Conservation (phyloP, 2,113 vertebrate species). For the Nyctibius bracteatus region DNA sequence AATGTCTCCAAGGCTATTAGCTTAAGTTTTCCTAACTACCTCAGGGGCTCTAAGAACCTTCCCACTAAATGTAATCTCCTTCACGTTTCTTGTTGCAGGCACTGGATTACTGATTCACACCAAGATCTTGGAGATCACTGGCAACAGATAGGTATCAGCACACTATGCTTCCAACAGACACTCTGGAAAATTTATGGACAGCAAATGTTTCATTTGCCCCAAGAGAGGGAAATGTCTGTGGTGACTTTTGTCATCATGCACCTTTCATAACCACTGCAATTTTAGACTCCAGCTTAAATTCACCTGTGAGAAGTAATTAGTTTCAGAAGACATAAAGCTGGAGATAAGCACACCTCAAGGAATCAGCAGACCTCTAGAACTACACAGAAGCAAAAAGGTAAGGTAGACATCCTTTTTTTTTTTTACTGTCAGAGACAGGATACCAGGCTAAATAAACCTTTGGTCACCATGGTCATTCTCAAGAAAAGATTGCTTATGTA, state of each 20-base stretch:
- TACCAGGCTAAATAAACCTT: neutral
- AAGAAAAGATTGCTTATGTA: neutral
- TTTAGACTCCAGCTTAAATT: neutral
- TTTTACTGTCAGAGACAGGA: neutral
- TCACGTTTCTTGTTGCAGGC: neutral
- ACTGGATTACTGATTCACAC: neutral
- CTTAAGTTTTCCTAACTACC: neutral
- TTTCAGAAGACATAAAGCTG: neutral
- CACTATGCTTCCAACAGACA: neutral
- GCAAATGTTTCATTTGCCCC: neutral
- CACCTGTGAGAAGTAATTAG: neutral
- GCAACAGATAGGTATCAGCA: neutral
- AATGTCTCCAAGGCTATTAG: neutral
- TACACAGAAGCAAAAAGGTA: neutral
- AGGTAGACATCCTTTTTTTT: neutral
- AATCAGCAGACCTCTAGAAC: neutral
- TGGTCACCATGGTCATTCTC: neutral
- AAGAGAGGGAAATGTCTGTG: neutral
- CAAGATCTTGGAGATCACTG: neutral
- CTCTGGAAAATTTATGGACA: neutral
- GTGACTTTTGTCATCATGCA: neutral
- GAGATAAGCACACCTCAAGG: neutral
- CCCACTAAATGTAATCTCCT: neutral
- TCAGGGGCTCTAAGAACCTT: neutral
- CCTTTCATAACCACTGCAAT: neutral